Evolutionary conservation across 2,113 vertebrate genomes (phyloP).

Genomic region (Oophaga pumilio): DNA sequence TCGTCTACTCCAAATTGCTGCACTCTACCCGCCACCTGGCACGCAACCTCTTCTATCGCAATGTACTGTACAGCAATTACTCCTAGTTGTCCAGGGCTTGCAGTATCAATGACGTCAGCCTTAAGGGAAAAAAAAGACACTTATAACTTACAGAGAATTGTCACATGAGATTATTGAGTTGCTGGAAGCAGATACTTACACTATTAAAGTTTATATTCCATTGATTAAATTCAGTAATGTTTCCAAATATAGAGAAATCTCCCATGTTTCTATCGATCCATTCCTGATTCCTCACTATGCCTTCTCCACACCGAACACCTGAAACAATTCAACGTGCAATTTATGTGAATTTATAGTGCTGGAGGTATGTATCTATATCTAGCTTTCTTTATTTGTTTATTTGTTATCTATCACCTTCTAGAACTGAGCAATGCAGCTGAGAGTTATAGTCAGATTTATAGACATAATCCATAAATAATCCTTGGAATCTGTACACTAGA

Average conservation of each 20-base stretch:
- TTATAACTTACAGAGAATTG: not conserved
- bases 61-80: conserved; percentile 54
- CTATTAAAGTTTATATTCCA: conserved; percentile 50
- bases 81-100: conserved; percentile 59
- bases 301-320: conserved; percentile 50
- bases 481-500: not conserved
- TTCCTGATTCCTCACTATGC: conserved; percentile 11
- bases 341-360: no score
- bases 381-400: not conserved
- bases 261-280: conserved; percentile 59
- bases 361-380: not conserved
- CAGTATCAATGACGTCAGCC: conserved; percentile 47
- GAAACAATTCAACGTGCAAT: not conserved
- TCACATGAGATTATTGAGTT: not conserved
- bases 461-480: no score
- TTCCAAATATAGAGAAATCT: conserved; percentile 51
- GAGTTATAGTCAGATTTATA: no score
- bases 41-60: conserved; percentile 54
- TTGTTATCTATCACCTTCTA: not conserved
- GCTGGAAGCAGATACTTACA: conserved; percentile 49
- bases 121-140: conserved; percentile 39
- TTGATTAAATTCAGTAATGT: not conserved
- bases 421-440: no score
- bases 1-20: conserved; percentile 4
- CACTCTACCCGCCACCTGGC: conserved; percentile 56